These are phyloP conservation scores for Cardiocondyla obscurior DNA, from an alignment of 1,140 invertebrate species.

Conservation along the genomic window DNA sequence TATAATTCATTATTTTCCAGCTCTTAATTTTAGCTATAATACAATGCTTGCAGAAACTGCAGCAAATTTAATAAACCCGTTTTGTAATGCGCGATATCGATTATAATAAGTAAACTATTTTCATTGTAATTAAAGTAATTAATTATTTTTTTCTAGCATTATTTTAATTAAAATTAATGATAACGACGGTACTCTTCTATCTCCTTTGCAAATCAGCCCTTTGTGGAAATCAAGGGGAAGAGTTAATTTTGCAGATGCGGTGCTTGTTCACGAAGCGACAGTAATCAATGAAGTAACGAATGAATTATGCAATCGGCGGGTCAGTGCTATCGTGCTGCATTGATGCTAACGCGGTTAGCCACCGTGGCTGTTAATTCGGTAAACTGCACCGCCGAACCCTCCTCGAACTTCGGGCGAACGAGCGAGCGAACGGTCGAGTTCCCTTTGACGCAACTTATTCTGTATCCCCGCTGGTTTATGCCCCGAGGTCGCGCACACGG, in stretches of 20 bases:
- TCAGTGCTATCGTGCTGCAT: not conserved
- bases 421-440: conserved; percentile 11
- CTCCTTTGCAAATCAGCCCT: not conserved
- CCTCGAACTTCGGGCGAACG: conserved; percentile 1
- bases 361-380: conserved; percentile 45
- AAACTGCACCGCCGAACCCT: conserved; percentile 6
- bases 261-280: not conserved
- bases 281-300: conserved; percentile 30
- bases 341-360: conserved; percentile 35
- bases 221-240: not conserved
- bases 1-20: not conserved
- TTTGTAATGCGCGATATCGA: not conserved
- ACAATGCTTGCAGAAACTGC: not conserved
- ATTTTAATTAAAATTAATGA: not conserved
- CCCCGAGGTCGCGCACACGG: conserved; percentile 5
- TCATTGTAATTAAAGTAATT: not conserved
- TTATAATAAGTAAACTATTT: not conserved
- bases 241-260: not conserved
- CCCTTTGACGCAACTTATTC: conserved; percentile 51
- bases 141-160: not conserved
- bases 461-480: not conserved
- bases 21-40: not conserved
- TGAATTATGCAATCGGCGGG: conserved; percentile 22
- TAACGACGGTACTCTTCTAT: not conserved
- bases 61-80: not conserved